Evolutionary conservation across 35 echinoderm and acorn worm genomes (phyloP), one percentile per base, ranked within the genome.

Genomic region (Strongylocentrotus purpuratus): DNA sequence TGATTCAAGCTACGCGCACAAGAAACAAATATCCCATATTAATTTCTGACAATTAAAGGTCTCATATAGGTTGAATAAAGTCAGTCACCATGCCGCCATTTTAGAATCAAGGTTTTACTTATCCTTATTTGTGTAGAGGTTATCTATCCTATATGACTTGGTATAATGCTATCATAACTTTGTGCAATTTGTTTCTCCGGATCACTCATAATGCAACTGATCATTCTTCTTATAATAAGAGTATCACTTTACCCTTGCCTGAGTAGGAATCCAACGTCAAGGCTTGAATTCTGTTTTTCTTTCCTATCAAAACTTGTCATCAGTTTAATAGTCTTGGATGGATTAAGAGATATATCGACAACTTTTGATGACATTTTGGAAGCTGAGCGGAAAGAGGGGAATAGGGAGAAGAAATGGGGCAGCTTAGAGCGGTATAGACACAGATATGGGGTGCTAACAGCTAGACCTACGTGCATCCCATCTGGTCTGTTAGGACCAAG

Each of bases 261-360:
- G 32, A 33, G 33, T 28, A 45, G 15, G 87, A n/a, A n/a, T 41
- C 33, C 45, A 46, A 89, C 87, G 45, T 89, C 33, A 89, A 18
- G 33, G 33, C 31, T 46, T 17, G 45, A 46, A 46, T 25, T 33
- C 32, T 89, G 87, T 89, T 89, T 89, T 89, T 89, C 87, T 89
- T 89, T 89, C 33, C 32, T 89, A 89, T 89, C 87, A 89, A 33
- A 89, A 89, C 87, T 89, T 89, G 87, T 89, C 87, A 89, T 89
- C 87, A 46, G 87, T 89, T 89, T 41, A 89, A 89, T 89, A 89
- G 87, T 9, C 87, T 89, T 46, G 32, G 87, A 33, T 18, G 87
- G 87, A 89, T 89, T 89, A 35, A 89, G 87, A 89, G 87, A 89
- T 89, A 89, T 89, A 89, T 89, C 87, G 87, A 33, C 87, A 89